phyloP scores from a whole-genome alignment of 2,113 vertebrate genomes.

The Polyodon spathula region DNA sequence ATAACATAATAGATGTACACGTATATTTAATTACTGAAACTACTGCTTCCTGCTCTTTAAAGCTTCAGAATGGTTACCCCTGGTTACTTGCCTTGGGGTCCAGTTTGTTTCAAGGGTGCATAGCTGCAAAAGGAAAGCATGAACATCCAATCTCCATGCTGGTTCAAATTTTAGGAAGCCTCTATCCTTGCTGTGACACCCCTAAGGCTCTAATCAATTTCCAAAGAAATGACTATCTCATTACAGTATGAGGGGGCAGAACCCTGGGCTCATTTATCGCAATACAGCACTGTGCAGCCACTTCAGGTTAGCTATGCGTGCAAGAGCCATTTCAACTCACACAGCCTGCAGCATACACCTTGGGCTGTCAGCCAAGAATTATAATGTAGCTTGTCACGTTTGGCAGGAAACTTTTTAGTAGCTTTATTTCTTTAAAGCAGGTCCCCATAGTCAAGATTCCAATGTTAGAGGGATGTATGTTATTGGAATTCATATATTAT shows the following conservation, averaged over 20 bases:
- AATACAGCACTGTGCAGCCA: neutral
- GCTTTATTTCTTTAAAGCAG: neutral
- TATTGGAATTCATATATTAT: too few relatives aligned
- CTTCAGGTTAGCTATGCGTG: neutral
- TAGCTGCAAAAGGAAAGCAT: too few relatives aligned
- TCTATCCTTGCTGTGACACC: neutral
- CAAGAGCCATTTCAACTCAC: neutral
- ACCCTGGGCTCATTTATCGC: neutral
- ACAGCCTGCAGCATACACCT: neutral
- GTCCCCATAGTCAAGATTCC: neutral
- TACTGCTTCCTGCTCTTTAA: too few relatives aligned
- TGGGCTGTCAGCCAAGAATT: conserved; percentile 1
- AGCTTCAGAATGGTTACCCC: too few relatives aligned
- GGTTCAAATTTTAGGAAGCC: neutral
- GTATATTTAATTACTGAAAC: too few relatives aligned
- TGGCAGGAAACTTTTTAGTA: neutral
- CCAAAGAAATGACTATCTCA: neutral
- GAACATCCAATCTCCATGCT: neutral
- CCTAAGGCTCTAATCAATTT: neutral
- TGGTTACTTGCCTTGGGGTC: too few relatives aligned
- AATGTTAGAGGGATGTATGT: too few relatives aligned
- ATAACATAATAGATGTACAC: too few relatives aligned
- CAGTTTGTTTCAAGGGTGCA: too few relatives aligned
- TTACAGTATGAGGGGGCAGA: neutral
- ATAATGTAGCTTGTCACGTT: neutral